phyloP scores from a whole-genome alignment of 2,797 vertebrate genomes.

The Anguilla anguilla region DNA sequence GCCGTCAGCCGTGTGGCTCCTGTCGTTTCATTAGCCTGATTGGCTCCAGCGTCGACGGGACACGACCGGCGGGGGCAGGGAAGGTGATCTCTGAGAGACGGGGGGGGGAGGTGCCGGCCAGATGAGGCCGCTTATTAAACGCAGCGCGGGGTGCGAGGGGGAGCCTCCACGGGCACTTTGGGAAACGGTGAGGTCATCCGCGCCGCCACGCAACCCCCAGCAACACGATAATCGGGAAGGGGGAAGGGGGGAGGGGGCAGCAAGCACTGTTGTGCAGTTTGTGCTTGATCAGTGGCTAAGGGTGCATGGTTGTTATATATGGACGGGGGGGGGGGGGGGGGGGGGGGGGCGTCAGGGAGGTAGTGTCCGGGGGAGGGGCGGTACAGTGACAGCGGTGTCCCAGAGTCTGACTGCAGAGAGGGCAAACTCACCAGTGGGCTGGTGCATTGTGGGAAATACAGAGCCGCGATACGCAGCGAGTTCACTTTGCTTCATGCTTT shows the following conservation, averaged over 20 bases:
- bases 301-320: background rate
- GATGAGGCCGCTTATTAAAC: background rate
- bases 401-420: background rate
- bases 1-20: background rate
- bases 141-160: too few species aligned
- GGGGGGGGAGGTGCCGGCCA: too few species aligned
- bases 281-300: background rate
- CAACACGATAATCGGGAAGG: background rate
- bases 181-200: background rate
- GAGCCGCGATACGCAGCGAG: background rate
- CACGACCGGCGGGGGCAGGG: background rate
- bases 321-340: background rate
- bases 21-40: conserved; percentile 10
- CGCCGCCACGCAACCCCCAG: background rate
- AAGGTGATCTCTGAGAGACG: background rate
- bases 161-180: background rate
- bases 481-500: background rate
- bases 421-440: background rate
- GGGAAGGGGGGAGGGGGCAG: background rate
- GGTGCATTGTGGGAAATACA: background rate
- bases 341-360: background rate
- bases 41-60: background rate
- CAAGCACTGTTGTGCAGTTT: background rate
- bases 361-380: too few species aligned
- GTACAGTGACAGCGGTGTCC: background rate